Evolutionary conservation across 2,113 vertebrate genomes (phyloP), one percentile per base, ranked within the genome.

Genomic region (Ia io): DNA sequence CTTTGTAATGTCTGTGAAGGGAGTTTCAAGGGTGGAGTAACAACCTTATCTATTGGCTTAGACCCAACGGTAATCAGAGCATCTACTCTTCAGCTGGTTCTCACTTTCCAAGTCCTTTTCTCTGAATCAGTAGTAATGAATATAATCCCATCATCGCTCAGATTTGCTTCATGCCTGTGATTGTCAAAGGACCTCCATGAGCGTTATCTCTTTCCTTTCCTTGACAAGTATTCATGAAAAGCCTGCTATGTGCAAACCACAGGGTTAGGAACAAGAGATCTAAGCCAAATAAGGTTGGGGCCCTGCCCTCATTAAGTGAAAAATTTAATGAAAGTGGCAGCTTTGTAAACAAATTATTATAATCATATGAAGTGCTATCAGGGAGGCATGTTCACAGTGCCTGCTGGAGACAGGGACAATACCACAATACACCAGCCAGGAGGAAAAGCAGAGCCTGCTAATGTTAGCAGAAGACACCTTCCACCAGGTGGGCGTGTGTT

Each of bases 151-250:
- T 71, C 30, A 40, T 47, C 42, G 2, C 70, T 61, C 82, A 83
- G 23, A 32, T 83, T 67, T 87, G 3, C 28, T 83, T 73, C 8
- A n/a, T 61, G 56, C 49, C 82, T 59, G 59, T 53, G 59, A 49
- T 82, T 71, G 59, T 90, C 42, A 84, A 63, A 95, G n/a, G 25
- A 88, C n/a, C 84, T 78, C 53, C 25, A 7, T 82, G 65, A 83
- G 49, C 22, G 47, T 70, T 59, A 87, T 49, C 35, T 28, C 23
- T 73, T 61, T 61, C 11, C 32, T 47, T 88, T 79, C 9, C 47
- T 88, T 76, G 35, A 23, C n/a, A 88, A 80, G 67, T 23, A 76
- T 86, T 67, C 71, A 49, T 40, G n/a, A 44, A 88, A 92, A 95
- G 12, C 6, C 70, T 94, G 25, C 82, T 56, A 3, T 28, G 9